A percentile compares a stretch with the other conserved stretches of the same genome.
These are phyloP conservation scores for Ornithoptera priamus DNA, from an alignment of 2,888 invertebrate species.

Conservation along the genomic window DNA sequence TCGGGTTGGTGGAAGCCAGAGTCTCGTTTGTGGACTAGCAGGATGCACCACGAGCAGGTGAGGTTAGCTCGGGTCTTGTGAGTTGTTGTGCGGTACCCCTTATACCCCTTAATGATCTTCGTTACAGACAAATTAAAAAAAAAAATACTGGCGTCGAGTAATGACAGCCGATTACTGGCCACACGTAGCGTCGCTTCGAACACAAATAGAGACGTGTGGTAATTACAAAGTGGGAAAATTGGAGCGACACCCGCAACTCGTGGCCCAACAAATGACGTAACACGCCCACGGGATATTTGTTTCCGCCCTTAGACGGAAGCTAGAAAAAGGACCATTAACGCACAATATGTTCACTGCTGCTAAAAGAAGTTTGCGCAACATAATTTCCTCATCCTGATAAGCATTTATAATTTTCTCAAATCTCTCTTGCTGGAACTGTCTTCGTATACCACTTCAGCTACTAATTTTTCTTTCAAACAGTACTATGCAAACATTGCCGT, in stretches of 20 bases:
- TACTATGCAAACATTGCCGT: no score
- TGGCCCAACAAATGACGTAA: constrained; percentile 36
- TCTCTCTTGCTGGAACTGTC: no score
- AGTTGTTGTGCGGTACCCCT: no score
- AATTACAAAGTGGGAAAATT: constrained; percentile 48
- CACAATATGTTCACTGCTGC: not conserved
- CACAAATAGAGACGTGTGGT: constrained; percentile 30
- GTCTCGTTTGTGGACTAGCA: no score
- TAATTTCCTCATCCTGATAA: not conserved
- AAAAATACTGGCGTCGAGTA: constrained; percentile 18
- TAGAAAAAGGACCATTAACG: constrained; percentile 1
- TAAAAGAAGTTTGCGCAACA: not conserved
- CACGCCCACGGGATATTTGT: constrained; percentile 43
- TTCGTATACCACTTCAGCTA: no score
- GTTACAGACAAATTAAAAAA: constrained; percentile 7
- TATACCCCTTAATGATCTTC: not conserved
- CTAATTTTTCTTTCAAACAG: no score
- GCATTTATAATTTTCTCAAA: no score
- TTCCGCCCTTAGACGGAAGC: constrained; percentile 28
- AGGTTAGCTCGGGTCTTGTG: no score
- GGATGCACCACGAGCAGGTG: no score
- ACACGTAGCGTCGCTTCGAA: constrained; percentile 28
- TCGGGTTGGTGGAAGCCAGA: no score
- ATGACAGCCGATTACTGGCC: constrained; percentile 31
- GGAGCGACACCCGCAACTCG: constrained; percentile 49